Percentiles rank a stretch among this genome's conserved stretches.
These are phyloP conservation scores for Panorpa germanica DNA, from an alignment of 2,888 invertebrate genomes.

Conservation along the genomic window DNA sequence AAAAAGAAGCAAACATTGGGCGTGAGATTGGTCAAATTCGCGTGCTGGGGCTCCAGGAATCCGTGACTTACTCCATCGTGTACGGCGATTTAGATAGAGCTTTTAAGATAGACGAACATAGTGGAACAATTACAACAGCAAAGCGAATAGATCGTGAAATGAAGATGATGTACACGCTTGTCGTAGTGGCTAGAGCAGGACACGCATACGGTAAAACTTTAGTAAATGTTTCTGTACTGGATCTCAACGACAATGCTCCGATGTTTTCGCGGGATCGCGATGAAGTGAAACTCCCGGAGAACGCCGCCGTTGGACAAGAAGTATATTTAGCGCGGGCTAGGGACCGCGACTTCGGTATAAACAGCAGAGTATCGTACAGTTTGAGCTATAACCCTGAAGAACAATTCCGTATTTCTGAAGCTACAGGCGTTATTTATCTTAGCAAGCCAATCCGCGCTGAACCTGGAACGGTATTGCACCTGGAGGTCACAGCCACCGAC, in stretches of 20 bases:
- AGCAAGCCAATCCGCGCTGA: slow-evolving; percentile 59
- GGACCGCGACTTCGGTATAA: slow-evolving; percentile 78
- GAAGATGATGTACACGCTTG: slow-evolving; percentile 53
- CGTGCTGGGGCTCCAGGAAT: slow-evolving; percentile 20
- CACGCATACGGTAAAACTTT: slow-evolving; percentile 56
- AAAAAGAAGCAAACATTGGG: slow-evolving; percentile 34
- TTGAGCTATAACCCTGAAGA: slow-evolving; percentile 62
- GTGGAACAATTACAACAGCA: slow-evolving; percentile 60
- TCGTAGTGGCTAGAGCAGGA: slow-evolving; percentile 60
- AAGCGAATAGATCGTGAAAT: slow-evolving; percentile 72
- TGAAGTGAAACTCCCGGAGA: slow-evolving; percentile 64
- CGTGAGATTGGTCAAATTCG: slow-evolving; percentile 56
- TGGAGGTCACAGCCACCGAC: slow-evolving; percentile 76
- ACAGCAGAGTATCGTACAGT: slow-evolving; percentile 67
- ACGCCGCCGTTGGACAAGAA: slow-evolving; percentile 86
- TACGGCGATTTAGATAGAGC: slow-evolving; percentile 60
- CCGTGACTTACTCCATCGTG: slow-evolving; percentile 53
- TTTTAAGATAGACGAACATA: slow-evolving; percentile 63
- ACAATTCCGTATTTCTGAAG: slow-evolving; percentile 66
- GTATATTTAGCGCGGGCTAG: slow-evolving; percentile 73
- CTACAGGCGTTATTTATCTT: slow-evolving; percentile 77
- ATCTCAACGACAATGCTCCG: slow-evolving; percentile 86
- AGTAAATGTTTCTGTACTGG: slow-evolving; percentile 65
- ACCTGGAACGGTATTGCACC: slow-evolving; percentile 46
- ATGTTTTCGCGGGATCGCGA: slow-evolving; percentile 61